Conservation (phyloP, 2,888 invertebrate genomes). For the Agonum fuliginosum region DNA sequence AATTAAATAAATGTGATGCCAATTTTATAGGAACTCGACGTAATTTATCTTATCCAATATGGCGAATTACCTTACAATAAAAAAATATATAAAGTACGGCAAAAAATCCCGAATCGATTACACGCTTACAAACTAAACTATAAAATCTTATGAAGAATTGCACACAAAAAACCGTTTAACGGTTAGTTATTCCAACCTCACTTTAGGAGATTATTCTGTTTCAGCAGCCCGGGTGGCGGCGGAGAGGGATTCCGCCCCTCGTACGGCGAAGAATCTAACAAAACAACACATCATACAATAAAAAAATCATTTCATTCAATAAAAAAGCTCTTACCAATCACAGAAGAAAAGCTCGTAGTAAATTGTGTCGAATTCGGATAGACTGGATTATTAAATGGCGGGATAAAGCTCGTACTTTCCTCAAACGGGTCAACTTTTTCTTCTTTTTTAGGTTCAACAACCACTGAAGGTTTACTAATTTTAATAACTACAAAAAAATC, state of each 20-base stretch:
- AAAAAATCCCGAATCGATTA: conserved; percentile 23
- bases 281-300: conserved; percentile 56
- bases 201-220: not conserved
- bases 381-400: conserved; percentile 72
- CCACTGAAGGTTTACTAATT: conserved; percentile 75
- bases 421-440: conserved; percentile 61
- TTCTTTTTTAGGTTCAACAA: conserved; percentile 61
- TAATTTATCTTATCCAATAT: not conserved
- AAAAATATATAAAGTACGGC: not conserved
- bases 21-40: not conserved
- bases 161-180: conserved; percentile 14
- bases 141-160: conserved; percentile 11
- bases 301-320: not conserved
- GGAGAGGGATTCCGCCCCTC: conserved; percentile 73
- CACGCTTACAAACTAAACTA: conserved; percentile 12
- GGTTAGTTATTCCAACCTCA: too few relatives aligned
- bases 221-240: conserved; percentile 66
- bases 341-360: conserved; percentile 69
- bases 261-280: conserved; percentile 70
- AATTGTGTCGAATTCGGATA: conserved; percentile 71
- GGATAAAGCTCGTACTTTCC: conserved; percentile 70
- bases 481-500: conserved; percentile 82
- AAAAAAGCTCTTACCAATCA: conserved; percentile 67
- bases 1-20: not conserved
- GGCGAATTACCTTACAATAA: too few relatives aligned